These are phyloP conservation scores for Xestoiulus laeticollis DNA, from an alignment of 2,888 invertebrate species.

Conservation along the genomic window DNA sequence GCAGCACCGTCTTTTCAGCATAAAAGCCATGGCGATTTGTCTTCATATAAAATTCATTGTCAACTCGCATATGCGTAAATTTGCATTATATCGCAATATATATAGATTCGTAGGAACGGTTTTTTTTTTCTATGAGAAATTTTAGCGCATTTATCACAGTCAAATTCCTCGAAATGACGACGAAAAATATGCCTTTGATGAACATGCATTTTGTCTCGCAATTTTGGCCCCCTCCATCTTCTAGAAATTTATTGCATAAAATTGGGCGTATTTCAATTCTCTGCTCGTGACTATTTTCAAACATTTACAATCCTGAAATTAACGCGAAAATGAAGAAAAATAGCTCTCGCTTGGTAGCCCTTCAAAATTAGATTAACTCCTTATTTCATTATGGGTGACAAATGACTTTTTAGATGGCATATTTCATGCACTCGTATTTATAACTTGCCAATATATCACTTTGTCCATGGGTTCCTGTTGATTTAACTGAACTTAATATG, in stretches of 20 bases:
- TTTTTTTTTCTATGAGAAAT: neutral
- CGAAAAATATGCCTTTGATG: slow-evolving; percentile 2
- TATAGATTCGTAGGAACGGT: neutral
- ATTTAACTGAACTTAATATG: neutral
- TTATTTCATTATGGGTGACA: slow-evolving; percentile 15
- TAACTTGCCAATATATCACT: neutral
- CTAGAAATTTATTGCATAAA: neutral
- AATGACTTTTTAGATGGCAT: neutral
- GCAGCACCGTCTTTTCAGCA: neutral
- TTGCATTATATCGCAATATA: slow-evolving; percentile 6
- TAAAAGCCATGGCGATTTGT: neutral
- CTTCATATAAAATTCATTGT: slow-evolving; percentile 37
- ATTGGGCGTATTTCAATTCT: neutral
- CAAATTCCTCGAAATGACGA: neutral
- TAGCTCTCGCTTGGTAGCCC: slow-evolving; percentile 29
- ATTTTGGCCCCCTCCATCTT: neutral
- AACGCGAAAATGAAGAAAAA: slow-evolving; percentile 21
- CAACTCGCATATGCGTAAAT: neutral
- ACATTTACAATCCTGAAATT: slow-evolving; percentile 31
- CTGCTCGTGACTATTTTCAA: slow-evolving; percentile 3
- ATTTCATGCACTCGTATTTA: neutral
- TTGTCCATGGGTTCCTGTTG: neutral
- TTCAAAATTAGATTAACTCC: slow-evolving; percentile 18
- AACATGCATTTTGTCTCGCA: slow-evolving; percentile 8
- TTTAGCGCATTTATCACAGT: slow-evolving; percentile 8